Evolutionary conservation across 2,888 invertebrate species (phyloP).

Genomic region (Calephelis perditalis): DNA sequence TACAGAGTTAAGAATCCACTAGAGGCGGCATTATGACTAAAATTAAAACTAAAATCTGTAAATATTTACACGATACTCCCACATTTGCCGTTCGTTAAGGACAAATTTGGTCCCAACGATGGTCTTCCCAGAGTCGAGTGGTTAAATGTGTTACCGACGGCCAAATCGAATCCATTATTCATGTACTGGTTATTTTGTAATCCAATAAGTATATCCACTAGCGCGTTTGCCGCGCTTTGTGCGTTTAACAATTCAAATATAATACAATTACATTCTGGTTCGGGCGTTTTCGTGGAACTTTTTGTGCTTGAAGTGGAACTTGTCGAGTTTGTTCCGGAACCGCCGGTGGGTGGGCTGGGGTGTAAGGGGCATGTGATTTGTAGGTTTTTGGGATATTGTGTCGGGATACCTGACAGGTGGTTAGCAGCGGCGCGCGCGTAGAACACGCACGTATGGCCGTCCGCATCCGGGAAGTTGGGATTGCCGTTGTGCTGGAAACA

Average conservation of each 20-base stretch:
- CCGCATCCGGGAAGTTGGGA: conserved; percentile 89
- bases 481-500: conserved; percentile 92
- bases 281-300: conserved; percentile 50
- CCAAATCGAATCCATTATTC: conserved; percentile 53
- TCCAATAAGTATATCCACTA: conserved; percentile 64
- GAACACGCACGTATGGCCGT: conserved; percentile 72
- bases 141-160: conserved; percentile 37
- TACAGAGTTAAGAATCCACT: conserved; percentile 7
- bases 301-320: conserved; percentile 36
- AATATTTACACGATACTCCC: conserved; percentile 61
- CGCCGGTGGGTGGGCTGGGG: conserved; percentile 44
- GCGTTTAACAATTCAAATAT: conserved; percentile 66
- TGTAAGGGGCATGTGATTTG: conserved; percentile 65
- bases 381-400: conserved; percentile 53
- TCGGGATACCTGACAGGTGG: conserved; percentile 65
- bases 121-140: conserved; percentile 54
- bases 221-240: conserved; percentile 63
- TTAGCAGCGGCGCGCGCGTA: conserved; percentile 73
- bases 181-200: conserved; percentile 69
- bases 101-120: conserved; percentile 52
- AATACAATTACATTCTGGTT: conserved; percentile 69
- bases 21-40: conserved; percentile 9
- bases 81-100: conserved; percentile 66
- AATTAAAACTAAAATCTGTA: conserved; percentile 7
- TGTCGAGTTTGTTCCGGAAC: conserved; percentile 36